Evolutionary conservation across 2,888 invertebrate genomes (phyloP).

Genomic region (Phengaris arion): DNA sequence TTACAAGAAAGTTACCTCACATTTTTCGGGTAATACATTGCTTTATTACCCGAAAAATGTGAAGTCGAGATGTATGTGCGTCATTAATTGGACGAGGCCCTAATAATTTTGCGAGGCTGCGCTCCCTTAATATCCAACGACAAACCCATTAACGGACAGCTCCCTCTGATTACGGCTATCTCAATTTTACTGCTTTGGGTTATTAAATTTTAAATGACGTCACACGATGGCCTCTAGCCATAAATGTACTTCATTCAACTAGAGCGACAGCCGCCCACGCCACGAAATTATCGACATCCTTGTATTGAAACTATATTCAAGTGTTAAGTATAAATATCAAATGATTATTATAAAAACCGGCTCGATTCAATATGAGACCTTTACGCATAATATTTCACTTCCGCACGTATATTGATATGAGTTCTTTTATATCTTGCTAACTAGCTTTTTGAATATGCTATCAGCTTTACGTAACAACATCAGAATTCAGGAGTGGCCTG

Average conservation of each 20-base stretch:
- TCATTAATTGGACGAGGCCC: slow-evolving; percentile 24
- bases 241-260: slow-evolving; percentile 22
- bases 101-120: slow-evolving; percentile 10
- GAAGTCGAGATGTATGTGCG: slow-evolving; percentile 10
- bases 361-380: background rate
- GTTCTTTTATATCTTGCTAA: background rate
- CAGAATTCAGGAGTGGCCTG: background rate
- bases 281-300: background rate
- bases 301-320: slow-evolving; percentile 1
- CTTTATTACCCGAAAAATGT: slow-evolving; percentile 5
- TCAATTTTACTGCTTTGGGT: slow-evolving; percentile 38
- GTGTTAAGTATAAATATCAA: background rate
- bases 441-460: background rate
- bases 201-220: slow-evolving; percentile 28
- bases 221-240: slow-evolving; percentile 25
- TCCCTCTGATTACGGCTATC: slow-evolving; percentile 46
- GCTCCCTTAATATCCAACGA: slow-evolving; percentile 36
- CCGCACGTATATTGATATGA: background rate
- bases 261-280: slow-evolving; percentile 5
- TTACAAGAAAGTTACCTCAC: background rate
- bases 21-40: background rate
- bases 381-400: background rate
- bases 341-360: background rate
- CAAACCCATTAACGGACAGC: slow-evolving; percentile 49
- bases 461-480: background rate